Evolutionary conservation across 2,888 invertebrate species (phyloP).

Genomic region (Creontiades dilutus): DNA sequence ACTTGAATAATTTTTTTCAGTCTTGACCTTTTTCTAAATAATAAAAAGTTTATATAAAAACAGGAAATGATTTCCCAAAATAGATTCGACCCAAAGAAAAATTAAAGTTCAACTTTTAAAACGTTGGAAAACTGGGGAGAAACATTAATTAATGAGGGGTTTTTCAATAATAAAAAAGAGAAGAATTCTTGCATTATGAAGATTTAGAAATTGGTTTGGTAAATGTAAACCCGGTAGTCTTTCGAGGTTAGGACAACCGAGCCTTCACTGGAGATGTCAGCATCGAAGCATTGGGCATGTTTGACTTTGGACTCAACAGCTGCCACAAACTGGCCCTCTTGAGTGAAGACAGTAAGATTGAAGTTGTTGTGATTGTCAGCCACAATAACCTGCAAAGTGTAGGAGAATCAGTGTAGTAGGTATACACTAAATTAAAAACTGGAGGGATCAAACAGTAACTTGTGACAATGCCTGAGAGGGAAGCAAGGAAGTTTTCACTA

Average conservation of each 20-base stretch:
- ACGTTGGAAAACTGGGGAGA: slow-evolving; percentile 2
- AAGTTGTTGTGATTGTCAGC: slow-evolving; percentile 99
- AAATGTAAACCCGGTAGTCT: slow-evolving; percentile 99
- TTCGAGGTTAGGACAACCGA: slow-evolving; percentile 99
- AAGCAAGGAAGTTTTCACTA: too few relatives aligned
- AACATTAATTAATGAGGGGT: neutral
- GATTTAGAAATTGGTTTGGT: slow-evolving; percentile 78
- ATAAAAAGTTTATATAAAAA: slow-evolving; percentile 53
- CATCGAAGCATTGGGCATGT: slow-evolving; percentile 99
- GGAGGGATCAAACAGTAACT: too few relatives aligned
- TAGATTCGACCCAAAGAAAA: neutral
- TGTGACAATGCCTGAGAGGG: too few relatives aligned
- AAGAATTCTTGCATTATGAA: neutral
- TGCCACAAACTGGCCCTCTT: slow-evolving; percentile 97
- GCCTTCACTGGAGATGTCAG: slow-evolving; percentile 98
- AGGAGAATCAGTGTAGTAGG: slow-evolving; percentile 79
- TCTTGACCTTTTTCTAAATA: slow-evolving; percentile 48
- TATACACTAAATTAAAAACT: neutral
- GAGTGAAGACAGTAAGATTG: slow-evolving; percentile 98
- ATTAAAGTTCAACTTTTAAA: slow-evolving; percentile 26
- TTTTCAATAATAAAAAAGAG: neutral
- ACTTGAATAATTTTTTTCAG: slow-evolving; percentile 40
- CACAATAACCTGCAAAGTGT: slow-evolving; percentile 88
- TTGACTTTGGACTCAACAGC: slow-evolving; percentile 99
- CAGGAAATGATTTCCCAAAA: slow-evolving; percentile 16